Conservation (phyloP, 2,888 invertebrate species). For the Pseudoips prasinana region DNA sequence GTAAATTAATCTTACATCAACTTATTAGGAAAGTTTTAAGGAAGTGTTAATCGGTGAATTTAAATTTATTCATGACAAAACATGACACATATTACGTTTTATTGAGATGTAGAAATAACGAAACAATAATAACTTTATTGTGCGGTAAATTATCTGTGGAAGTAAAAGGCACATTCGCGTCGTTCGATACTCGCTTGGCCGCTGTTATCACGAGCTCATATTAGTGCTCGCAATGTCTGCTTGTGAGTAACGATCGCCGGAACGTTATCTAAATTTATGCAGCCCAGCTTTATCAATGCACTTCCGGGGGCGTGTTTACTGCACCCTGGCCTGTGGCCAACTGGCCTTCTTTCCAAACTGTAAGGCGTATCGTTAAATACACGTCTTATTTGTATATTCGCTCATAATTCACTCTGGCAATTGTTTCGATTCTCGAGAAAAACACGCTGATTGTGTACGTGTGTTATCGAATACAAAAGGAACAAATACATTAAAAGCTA, state of each 20-base stretch:
- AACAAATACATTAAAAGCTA: not conserved
- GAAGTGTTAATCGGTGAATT: too few species aligned
- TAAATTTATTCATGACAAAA: too few species aligned
- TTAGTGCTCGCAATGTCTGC: slow-evolving; percentile 12
- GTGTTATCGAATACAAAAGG: not conserved
- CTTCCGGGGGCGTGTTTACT: slow-evolving; percentile 62
- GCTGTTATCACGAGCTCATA: too few species aligned
- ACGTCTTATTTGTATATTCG: slow-evolving; percentile 51
- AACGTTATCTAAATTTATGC: slow-evolving; percentile 39
- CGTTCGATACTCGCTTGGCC: too few species aligned
- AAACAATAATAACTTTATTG: too few species aligned
- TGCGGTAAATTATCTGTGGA: too few species aligned
- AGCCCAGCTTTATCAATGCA: slow-evolving; percentile 39
- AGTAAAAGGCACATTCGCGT: too few species aligned
- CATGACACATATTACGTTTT: too few species aligned
- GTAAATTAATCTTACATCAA: too few species aligned
- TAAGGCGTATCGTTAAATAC: slow-evolving; percentile 52
- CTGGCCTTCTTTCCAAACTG: slow-evolving; percentile 57
- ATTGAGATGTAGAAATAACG: too few species aligned
- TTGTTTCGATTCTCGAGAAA: slow-evolving; percentile 43
- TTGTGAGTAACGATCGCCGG: slow-evolving; percentile 23
- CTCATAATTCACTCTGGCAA: slow-evolving; percentile 49
- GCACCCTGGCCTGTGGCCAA: slow-evolving; percentile 62
- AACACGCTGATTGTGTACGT: slow-evolving; percentile 32
- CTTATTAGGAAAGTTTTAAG: too few species aligned